Evolutionary conservation across 2,797 vertebrate species (phyloP).

Genomic region (Valencia hispanica): DNA sequence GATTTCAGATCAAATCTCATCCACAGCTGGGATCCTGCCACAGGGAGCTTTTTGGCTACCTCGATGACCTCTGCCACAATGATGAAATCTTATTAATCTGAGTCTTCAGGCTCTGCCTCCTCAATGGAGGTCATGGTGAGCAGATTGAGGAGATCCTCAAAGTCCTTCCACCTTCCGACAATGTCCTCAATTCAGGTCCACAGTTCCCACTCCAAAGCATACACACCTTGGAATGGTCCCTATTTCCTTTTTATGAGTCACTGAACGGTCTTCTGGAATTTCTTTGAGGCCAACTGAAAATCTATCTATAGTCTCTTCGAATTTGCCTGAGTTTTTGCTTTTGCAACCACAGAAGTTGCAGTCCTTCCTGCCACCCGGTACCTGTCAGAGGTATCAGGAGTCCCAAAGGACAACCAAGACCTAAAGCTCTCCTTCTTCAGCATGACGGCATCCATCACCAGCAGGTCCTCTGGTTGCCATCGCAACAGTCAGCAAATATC

Average conservation of each 20-base stretch:
- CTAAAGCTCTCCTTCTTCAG: background rate
- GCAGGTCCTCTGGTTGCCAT: too few species aligned
- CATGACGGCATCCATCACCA: too few species aligned
- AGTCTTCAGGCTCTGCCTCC: background rate
- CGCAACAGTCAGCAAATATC: too few species aligned
- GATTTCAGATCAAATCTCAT: background rate
- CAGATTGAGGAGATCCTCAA: background rate
- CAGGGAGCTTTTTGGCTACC: background rate
- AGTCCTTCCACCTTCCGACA: background rate
- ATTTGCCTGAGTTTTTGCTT: background rate
- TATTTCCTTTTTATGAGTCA: background rate
- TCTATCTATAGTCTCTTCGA: background rate
- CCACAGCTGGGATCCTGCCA: background rate
- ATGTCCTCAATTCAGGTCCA: background rate
- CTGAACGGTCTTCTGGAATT: background rate
- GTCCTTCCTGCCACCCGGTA: too few species aligned
- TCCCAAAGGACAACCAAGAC: background rate
- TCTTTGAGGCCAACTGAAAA: background rate
- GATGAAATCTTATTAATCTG: background rate
- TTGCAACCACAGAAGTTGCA: background rate
- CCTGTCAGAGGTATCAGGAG: background rate
- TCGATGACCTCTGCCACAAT: background rate
- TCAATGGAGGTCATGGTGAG: background rate
- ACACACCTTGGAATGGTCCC: background rate
- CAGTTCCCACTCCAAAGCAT: background rate